These are phyloP conservation scores for Ornithoptera priamus DNA, from an alignment of 2,888 invertebrate genomes.

Conservation along the genomic window DNA sequence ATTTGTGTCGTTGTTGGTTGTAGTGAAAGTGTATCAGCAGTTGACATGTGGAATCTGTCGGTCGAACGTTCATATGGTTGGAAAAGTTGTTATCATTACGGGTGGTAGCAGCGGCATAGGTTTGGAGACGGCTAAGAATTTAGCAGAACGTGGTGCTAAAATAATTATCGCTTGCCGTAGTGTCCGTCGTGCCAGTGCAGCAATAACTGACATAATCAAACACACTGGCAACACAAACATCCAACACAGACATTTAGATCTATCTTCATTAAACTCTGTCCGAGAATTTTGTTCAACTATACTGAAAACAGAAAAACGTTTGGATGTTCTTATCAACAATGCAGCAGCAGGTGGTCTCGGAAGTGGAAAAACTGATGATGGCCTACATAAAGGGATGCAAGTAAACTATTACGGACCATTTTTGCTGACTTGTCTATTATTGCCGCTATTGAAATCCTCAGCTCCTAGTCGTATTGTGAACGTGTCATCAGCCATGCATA, in stretches of 20 bases:
- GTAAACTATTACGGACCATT: slow-evolving; percentile 87
- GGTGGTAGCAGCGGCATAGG: slow-evolving; percentile 77
- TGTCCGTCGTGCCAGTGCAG: slow-evolving; percentile 57
- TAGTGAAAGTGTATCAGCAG: slow-evolving; percentile 65
- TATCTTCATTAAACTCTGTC: slow-evolving; percentile 71
- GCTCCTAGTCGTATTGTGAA: slow-evolving; percentile 75
- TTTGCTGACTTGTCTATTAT: slow-evolving; percentile 83
- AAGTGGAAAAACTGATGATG: slow-evolving; percentile 81
- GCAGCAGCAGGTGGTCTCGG: slow-evolving; percentile 77
- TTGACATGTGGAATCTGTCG: slow-evolving; percentile 65
- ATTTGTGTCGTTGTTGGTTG: slow-evolving; percentile 42
- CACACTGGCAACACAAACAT: slow-evolving; percentile 62
- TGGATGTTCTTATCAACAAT: slow-evolving; percentile 82
- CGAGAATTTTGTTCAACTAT: slow-evolving; percentile 80
- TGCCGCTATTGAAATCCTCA: slow-evolving; percentile 74
- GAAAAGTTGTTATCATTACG: slow-evolving; percentile 72
- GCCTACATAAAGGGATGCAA: slow-evolving; percentile 84
- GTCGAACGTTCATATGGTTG: slow-evolving; percentile 70
- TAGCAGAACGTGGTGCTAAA: slow-evolving; percentile 73
- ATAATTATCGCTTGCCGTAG: slow-evolving; percentile 77
- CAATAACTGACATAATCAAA: slow-evolving; percentile 61
- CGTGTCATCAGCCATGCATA: slow-evolving; percentile 73
- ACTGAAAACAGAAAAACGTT: slow-evolving; percentile 65
- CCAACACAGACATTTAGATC: slow-evolving; percentile 60
- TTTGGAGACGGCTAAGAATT: slow-evolving; percentile 73